These are phyloP conservation scores for Lumbricus terrestris DNA, from an alignment of 2,888 invertebrate genomes.

Conservation along the genomic window DNA sequence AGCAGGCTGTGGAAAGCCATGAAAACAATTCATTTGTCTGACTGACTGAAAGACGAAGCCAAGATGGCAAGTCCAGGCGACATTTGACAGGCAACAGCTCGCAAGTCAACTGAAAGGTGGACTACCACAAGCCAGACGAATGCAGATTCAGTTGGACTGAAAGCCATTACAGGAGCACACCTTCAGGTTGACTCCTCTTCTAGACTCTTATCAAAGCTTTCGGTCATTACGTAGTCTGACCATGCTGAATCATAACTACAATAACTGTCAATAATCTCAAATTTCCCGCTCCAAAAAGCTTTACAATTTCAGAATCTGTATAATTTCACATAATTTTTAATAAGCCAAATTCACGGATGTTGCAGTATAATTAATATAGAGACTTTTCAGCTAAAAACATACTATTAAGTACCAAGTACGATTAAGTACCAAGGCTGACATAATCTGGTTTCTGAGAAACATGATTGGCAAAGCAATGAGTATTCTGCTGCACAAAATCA, in stretches of 20 bases:
- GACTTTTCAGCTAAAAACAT: background rate
- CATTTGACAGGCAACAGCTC: background rate
- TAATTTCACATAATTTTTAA: too few species aligned
- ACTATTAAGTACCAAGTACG: background rate
- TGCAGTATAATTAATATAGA: background rate
- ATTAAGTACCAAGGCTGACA: background rate
- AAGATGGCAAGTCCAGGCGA: background rate
- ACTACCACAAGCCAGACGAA: background rate
- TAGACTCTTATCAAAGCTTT: background rate
- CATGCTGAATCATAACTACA: background rate
- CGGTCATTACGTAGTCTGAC: background rate
- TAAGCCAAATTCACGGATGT: background rate
- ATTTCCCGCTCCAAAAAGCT: background rate
- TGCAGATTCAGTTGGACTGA: too few species aligned
- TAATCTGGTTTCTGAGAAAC: background rate
- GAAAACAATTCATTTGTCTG: background rate
- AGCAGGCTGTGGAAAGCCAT: background rate
- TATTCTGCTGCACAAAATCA: background rate
- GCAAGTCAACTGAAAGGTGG: too few species aligned
- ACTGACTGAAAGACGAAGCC: background rate
- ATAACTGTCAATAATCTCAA: background rate
- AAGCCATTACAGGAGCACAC: too few species aligned
- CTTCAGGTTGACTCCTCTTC: background rate
- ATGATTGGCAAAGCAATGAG: background rate
- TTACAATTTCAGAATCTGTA: too few species aligned